These are phyloP conservation scores for Seriola dumerili DNA, from an alignment of 2,113 vertebrate species.

Conservation along the genomic window DNA sequence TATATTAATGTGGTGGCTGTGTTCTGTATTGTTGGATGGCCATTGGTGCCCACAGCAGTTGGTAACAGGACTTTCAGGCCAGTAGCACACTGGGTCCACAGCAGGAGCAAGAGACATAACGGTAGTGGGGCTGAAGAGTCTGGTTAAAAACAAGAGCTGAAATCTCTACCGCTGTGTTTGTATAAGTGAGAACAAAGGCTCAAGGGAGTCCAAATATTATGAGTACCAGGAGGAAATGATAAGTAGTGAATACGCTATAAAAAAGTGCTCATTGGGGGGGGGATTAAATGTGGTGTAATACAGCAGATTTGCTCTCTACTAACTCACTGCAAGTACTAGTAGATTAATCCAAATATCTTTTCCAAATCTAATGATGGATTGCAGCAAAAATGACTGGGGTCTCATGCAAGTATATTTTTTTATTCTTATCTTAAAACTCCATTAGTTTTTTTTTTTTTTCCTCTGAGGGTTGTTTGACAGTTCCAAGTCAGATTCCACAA, in stretches of 20 bases:
- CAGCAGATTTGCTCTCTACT: conserved; percentile 2
- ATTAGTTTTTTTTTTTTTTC: background rate
- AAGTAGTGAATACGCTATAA: background rate
- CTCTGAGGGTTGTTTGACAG: background rate
- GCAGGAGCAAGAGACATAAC: background rate
- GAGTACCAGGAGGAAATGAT: background rate
- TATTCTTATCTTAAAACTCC: background rate
- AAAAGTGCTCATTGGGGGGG: background rate
- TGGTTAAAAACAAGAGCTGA: conserved; percentile 9
- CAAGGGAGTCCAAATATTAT: conserved; percentile 19
- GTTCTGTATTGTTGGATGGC: background rate
- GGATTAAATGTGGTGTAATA: conserved; percentile 8
- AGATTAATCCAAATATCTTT: conserved; percentile 5
- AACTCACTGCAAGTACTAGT: background rate
- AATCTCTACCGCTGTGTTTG: conserved; percentile 11
- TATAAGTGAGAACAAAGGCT: conserved; percentile 14
- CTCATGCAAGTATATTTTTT: background rate
- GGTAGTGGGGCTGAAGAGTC: background rate
- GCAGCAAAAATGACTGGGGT: background rate
- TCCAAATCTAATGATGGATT: background rate
- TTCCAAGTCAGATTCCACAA: background rate
- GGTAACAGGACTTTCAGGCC: background rate
- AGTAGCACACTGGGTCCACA: background rate
- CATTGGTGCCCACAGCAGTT: background rate
- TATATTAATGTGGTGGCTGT: background rate